Percentiles rank a stretch among this genome's conserved stretches.
phyloP scores from a whole-genome alignment of 2,113 vertebrate species.

The Oncorhynchus masou region DNA sequence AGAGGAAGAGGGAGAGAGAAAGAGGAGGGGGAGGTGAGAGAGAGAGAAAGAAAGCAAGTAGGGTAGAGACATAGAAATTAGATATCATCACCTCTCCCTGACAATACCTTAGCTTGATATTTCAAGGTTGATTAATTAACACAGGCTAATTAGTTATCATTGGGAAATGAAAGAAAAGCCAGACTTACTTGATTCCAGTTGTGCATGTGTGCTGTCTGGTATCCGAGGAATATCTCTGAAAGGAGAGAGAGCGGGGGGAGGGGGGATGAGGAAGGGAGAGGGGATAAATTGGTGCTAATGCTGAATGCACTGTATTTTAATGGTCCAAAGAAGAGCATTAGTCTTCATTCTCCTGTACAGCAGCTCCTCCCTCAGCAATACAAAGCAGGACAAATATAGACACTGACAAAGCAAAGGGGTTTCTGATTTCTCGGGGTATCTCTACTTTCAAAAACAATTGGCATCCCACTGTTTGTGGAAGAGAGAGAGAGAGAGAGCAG shows the following conservation, averaged over 20 bases:
- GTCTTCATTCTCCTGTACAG: constrained; percentile 53
- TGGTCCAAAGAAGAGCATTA: constrained; percentile 62
- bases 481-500: neutral
- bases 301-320: constrained; percentile 56
- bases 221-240: constrained; percentile 98
- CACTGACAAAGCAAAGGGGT: constrained; percentile 44
- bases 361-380: constrained; percentile 48
- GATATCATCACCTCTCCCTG: neutral
- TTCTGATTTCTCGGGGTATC: constrained; percentile 10
- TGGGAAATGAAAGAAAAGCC: constrained; percentile 10
- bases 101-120: constrained; percentile 33
- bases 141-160: constrained; percentile 12
- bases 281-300: constrained; percentile 44
- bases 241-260: neutral
- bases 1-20: no score
- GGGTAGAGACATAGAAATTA: constrained; percentile 5
- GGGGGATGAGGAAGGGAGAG: constrained; percentile 35
- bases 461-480: constrained; percentile 14
- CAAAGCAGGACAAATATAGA: constrained; percentile 48
- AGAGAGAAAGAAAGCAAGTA: neutral
- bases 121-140: neutral
- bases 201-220: constrained; percentile 97
- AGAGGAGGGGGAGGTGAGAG: neutral
- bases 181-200: constrained; percentile 97
- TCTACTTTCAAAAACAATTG: constrained; percentile 23